A percentile compares a stretch with the other conserved stretches of the same genome.
Conservation (phyloP, 2,888 invertebrate species). For the Drosophila nigritarsus region DNA sequence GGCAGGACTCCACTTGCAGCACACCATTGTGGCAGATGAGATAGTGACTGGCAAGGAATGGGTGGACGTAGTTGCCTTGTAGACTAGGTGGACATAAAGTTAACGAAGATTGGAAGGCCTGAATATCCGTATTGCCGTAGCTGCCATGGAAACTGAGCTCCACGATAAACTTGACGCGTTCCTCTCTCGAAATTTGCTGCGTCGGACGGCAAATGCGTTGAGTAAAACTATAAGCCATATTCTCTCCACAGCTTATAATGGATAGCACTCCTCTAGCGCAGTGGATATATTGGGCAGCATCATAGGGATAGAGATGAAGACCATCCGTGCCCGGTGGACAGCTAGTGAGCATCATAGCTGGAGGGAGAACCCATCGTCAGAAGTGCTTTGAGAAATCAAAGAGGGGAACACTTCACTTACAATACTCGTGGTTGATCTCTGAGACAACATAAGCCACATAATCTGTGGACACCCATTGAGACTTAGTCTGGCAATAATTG, state of each 20-base stretch:
- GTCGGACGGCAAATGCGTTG: constrained; percentile 57
- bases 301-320: constrained; percentile 87
- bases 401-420: constrained; percentile 62
- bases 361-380: not conserved
- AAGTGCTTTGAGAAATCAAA: not conserved
- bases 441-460: constrained; percentile 75
- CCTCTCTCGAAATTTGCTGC: constrained; percentile 40
- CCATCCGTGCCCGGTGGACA: constrained; percentile 87
- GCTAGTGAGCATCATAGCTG: constrained; percentile 67
- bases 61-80: constrained; percentile 87
- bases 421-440: constrained; percentile 69
- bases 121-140: constrained; percentile 42
- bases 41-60: constrained; percentile 87
- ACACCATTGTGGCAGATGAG: constrained; percentile 88
- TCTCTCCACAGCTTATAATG: constrained; percentile 87
- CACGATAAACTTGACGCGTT: constrained; percentile 59
- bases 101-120: constrained; percentile 46
- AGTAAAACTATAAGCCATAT: constrained; percentile 86
- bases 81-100: constrained; percentile 84
- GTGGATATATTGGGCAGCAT: constrained; percentile 88
- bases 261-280: constrained; percentile 87
- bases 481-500: constrained; percentile 87
- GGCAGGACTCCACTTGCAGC: constrained; percentile 87
- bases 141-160: constrained; percentile 46
- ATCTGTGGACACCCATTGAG: constrained; percentile 84